These are phyloP conservation scores for Donacobius atricapilla DNA, from an alignment of 2,113 vertebrate genomes.

Conservation along the genomic window DNA sequence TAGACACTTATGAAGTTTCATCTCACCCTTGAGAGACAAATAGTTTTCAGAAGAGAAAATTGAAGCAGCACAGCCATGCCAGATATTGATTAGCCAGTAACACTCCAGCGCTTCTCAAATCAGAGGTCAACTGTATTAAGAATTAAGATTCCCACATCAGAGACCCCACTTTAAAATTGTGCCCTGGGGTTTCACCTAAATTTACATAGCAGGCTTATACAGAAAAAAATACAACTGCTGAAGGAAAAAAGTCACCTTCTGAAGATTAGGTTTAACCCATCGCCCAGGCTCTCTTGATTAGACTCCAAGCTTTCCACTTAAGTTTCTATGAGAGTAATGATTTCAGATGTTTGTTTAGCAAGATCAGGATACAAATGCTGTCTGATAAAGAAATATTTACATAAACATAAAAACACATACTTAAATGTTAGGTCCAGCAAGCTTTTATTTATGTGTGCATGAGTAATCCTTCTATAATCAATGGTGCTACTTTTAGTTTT, in stretches of 20 bases:
- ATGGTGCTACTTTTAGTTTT: not conserved
- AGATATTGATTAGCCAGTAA: slow-evolving; percentile 21
- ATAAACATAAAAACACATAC: not conserved
- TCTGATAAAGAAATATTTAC: not conserved
- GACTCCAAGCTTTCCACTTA: not conserved
- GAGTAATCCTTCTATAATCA: slow-evolving; percentile 26
- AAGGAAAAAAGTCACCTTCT: not conserved
- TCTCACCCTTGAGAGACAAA: slow-evolving; percentile 4
- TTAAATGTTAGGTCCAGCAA: not conserved
- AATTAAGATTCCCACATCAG: not conserved
- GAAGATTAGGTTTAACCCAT: not conserved
- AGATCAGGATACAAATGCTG: not conserved
- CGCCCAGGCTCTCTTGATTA: not conserved
- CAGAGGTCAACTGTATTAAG: slow-evolving; percentile 1
- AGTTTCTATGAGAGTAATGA: not conserved
- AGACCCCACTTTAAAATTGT: not conserved
- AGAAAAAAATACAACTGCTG: not conserved
- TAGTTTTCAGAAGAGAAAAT: not conserved
- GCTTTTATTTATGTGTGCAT: not conserved
- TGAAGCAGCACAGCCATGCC: not conserved
- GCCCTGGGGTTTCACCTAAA: not conserved
- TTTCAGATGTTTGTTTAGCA: not conserved
- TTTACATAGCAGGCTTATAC: not conserved
- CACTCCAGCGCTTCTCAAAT: not conserved
- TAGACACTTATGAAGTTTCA: not conserved